phyloP scores from a whole-genome alignment of 1,140 invertebrate species.

The Pararge aegeria region DNA sequence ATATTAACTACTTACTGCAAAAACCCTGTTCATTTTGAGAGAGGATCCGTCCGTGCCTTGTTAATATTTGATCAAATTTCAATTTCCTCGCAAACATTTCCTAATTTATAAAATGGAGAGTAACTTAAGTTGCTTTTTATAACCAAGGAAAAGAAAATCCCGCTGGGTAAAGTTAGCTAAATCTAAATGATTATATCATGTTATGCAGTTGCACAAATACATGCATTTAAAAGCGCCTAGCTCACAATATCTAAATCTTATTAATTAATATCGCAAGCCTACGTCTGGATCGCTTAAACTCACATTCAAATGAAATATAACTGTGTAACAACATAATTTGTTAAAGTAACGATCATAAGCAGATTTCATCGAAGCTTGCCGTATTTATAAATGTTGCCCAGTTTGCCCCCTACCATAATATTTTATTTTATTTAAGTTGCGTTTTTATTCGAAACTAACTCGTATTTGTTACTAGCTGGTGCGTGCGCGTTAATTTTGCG shows the following conservation, averaged over 20 bases:
- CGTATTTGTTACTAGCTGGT: neutral
- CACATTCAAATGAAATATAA: slow-evolving; percentile 16
- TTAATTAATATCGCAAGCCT: slow-evolving; percentile 10
- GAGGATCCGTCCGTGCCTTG: too few relatives aligned
- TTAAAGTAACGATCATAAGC: slow-evolving; percentile 13
- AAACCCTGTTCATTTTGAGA: too few relatives aligned
- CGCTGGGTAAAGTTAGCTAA: too few relatives aligned
- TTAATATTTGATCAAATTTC: too few relatives aligned
- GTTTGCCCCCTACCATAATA: slow-evolving; percentile 1
- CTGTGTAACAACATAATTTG: slow-evolving; percentile 9
- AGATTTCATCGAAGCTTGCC: slow-evolving; percentile 8
- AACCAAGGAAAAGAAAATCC: too few relatives aligned
- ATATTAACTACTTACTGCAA: too few relatives aligned
- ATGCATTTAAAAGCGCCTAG: neutral
- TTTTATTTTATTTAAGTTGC: neutral
- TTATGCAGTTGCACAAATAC: neutral
- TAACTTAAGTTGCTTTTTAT: too few relatives aligned
- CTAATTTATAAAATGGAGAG: too few relatives aligned
- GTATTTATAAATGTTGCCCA: slow-evolving; percentile 8
- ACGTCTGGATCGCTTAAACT: slow-evolving; percentile 13
- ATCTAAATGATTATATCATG: too few relatives aligned
- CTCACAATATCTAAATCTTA: neutral
- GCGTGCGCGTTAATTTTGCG: too few relatives aligned
- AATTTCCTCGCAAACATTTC: too few relatives aligned
- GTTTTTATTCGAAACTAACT: too few relatives aligned